Evolutionary conservation across 2,113 vertebrate genomes (phyloP).

Genomic region (Catagonus wagneri): DNA sequence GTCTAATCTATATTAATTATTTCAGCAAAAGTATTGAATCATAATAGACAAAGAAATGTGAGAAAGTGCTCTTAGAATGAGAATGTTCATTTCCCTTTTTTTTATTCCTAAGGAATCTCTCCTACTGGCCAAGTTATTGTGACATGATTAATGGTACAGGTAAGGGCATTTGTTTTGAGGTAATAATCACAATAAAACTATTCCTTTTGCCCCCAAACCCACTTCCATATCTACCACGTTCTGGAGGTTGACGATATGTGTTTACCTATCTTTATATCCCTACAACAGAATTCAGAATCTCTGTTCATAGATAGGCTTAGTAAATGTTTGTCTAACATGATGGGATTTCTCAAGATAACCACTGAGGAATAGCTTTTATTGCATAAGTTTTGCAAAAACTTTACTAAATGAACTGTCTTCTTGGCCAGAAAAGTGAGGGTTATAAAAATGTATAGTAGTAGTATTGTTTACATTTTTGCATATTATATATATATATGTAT

Average conservation of each 20-base stretch:
- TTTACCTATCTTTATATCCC: not conserved
- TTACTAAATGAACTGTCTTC: not conserved
- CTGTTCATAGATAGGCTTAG: not conserved
- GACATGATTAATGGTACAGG: slow-evolving; percentile 97
- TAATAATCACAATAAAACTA: not conserved
- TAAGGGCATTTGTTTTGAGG: slow-evolving; percentile 77
- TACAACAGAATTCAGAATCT: not conserved
- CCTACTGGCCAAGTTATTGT: slow-evolving; percentile 92
- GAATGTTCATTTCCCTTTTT: not conserved
- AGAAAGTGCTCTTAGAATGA: slow-evolving; percentile 14
- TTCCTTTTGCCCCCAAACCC: not conserved
- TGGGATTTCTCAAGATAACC: not conserved
- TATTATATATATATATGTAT: not conserved
- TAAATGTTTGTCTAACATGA: not conserved
- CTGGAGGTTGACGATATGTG: not conserved
- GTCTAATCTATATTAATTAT: not conserved
- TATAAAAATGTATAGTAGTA: not conserved
- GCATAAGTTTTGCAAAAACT: slow-evolving; percentile 15
- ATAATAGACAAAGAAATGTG: not conserved
- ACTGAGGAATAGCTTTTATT: not conserved
- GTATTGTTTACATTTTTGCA: not conserved
- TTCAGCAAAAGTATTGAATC: not conserved
- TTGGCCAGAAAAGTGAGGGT: not conserved
- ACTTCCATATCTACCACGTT: not conserved
- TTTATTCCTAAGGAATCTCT: slow-evolving; percentile 87